A percentile compares a stretch with the other conserved stretches of the same genome.
These are phyloP conservation scores for Parasteatoda lunata DNA, from an alignment of 2,888 invertebrate genomes.

Conservation along the genomic window DNA sequence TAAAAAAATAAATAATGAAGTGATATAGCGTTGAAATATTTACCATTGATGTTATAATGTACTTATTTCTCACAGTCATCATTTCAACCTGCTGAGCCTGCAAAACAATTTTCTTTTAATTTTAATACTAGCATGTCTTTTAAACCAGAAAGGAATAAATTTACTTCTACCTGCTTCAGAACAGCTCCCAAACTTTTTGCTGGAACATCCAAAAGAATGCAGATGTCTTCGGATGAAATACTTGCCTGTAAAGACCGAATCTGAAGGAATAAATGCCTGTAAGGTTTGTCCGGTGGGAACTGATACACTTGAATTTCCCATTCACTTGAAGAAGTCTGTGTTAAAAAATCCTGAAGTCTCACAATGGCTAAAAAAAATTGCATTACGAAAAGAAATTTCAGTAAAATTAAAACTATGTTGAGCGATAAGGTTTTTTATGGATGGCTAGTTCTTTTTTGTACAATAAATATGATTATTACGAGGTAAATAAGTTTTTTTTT, in stretches of 20 bases:
- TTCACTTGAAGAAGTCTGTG: constrained; percentile 65
- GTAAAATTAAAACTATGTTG: too few species aligned
- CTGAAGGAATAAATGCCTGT: constrained; percentile 69
- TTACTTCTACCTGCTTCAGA: constrained; percentile 69
- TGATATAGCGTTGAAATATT: constrained; percentile 72
- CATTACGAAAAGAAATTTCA: too few species aligned
- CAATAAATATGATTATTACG: too few species aligned
- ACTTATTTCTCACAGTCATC: constrained; percentile 97
- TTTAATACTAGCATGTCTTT: too few species aligned
- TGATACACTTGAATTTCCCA: constrained; percentile 70
- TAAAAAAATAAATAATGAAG: too few species aligned
- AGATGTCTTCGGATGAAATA: constrained; percentile 62
- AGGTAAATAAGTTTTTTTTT: too few species aligned
- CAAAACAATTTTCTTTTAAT: not conserved
- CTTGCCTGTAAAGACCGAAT: constrained; percentile 55
- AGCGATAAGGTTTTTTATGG: too few species aligned
- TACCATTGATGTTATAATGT: constrained; percentile 92
- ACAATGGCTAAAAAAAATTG: constrained; percentile 66
- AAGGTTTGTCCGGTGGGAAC: constrained; percentile 67
- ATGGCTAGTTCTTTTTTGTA: too few species aligned
- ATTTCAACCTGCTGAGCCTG: constrained; percentile 95
- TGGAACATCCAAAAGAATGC: constrained; percentile 70
- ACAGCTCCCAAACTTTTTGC: constrained; percentile 67
- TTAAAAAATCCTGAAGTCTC: constrained; percentile 70
- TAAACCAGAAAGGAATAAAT: too few species aligned